Conservation (phyloP, 2,113 vertebrate species). For the Neolamprologus sp. region DNA sequence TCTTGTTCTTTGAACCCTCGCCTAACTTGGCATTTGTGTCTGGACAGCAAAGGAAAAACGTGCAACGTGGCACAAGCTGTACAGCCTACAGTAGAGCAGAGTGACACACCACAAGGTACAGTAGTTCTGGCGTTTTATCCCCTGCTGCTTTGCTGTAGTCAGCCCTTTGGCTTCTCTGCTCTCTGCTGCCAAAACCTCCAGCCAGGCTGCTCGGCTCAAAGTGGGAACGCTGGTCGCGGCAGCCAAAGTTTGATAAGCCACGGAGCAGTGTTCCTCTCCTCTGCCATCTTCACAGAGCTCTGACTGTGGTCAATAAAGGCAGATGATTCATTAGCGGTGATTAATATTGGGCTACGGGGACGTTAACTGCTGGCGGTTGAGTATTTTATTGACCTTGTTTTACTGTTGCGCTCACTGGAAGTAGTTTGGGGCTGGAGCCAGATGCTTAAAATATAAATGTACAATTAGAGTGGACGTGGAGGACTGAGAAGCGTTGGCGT, state of each 20-base stretch:
- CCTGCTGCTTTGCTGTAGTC: conserved; percentile 37
- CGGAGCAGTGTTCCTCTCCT: neutral
- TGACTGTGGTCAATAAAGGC: neutral
- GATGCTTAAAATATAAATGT: neutral
- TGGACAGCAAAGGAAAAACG: neutral
- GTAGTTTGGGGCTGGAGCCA: neutral
- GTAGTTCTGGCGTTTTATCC: conserved; percentile 1
- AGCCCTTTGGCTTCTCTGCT: conserved; percentile 42
- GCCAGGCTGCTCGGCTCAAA: conserved; percentile 1
- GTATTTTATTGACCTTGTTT: neutral
- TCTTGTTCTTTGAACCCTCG: neutral
- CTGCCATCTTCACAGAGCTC: neutral
- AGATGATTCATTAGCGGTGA: neutral
- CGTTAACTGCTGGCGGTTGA: neutral
- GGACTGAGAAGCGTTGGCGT: neutral
- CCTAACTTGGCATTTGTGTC: neutral
- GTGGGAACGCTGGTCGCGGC: conserved; percentile 10
- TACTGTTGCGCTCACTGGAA: neutral
- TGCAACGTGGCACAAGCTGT: conserved; percentile 29
- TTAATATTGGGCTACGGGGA: neutral
- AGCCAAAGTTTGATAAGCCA: conserved; percentile 10
- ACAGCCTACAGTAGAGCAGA: neutral
- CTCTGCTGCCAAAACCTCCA: conserved; percentile 37
- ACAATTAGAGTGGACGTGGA: neutral
- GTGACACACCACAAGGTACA: conserved; percentile 3